phyloP scores from a whole-genome alignment of 2,797 vertebrate genomes.

The Crocodylus rhombifer region DNA sequence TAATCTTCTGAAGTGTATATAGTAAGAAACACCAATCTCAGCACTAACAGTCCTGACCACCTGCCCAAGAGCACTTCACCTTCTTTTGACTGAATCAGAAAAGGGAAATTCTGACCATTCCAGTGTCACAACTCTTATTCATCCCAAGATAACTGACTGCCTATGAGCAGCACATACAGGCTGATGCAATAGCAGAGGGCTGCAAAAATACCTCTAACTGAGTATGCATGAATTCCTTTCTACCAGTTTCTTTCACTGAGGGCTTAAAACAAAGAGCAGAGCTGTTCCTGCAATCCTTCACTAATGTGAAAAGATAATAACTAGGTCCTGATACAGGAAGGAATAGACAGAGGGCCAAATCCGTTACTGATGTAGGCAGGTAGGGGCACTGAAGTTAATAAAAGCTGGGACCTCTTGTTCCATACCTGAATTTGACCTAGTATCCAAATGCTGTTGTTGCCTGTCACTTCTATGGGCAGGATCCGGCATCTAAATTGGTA shows the following conservation, averaged over 20 bases:
- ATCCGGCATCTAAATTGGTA: neutral
- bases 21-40: neutral
- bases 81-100: neutral
- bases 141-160: neutral
- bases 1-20: neutral
- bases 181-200: neutral
- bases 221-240: slow-evolving; percentile 22
- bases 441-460: slow-evolving; percentile 10
- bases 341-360: slow-evolving; percentile 38
- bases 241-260: slow-evolving; percentile 18
- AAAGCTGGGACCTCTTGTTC: neutral
- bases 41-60: neutral
- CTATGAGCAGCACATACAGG: neutral
- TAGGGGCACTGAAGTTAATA: neutral
- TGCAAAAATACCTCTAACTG: neutral
- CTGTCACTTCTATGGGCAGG: neutral
- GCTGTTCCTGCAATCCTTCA: slow-evolving; percentile 46
- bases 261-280: slow-evolving; percentile 50
- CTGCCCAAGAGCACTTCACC: accelerated
- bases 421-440: neutral
- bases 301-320: neutral
- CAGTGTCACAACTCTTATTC: neutral
- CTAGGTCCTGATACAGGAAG: slow-evolving; percentile 12
- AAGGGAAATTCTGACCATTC: neutral
- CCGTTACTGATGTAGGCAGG: neutral